A percentile compares a stretch with the other conserved stretches of the same genome.
Evolutionary conservation across 53 echinoderm and acorn worm genomes (phyloP).

Genomic region (Arbacia lixula): DNA sequence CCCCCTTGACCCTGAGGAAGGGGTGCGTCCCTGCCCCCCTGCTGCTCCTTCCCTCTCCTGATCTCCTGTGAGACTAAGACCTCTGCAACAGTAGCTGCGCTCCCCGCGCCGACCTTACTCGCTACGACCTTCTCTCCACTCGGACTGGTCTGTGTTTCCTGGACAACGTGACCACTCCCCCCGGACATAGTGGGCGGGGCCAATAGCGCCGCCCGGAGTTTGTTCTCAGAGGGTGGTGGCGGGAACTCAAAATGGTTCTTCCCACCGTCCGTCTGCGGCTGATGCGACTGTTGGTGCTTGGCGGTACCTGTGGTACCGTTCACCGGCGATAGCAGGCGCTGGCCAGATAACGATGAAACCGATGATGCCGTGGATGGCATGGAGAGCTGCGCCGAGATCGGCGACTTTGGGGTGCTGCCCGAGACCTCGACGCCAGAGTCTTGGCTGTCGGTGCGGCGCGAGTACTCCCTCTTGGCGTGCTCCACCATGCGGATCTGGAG

Average conservation of each 20-base stretch:
- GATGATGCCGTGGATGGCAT: conserved; percentile 61
- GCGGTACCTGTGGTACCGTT: conserved; percentile 35
- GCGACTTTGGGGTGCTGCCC: conserved; percentile 35
- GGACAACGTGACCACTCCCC: conserved; percentile 18
- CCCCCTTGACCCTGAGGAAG: neutral
- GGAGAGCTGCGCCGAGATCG: conserved; percentile 48
- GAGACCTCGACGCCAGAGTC: conserved; percentile 84
- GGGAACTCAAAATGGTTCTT: conserved; percentile 87
- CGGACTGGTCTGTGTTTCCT: conserved; percentile 83
- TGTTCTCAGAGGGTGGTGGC: conserved; percentile 81
- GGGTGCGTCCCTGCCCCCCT: neutral
- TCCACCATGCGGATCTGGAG: conserved; percentile 85
- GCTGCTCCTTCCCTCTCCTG: neutral
- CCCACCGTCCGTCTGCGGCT: conserved; percentile 59
- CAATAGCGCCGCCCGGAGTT: conserved; percentile 83
- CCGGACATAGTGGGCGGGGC: conserved; percentile 60
- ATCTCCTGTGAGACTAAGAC: neutral
- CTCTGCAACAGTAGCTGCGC: neutral
- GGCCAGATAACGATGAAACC: conserved; percentile 39
- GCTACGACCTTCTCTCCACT: conserved; percentile 28
- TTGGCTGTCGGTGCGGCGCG: conserved; percentile 77
- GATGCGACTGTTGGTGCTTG: conserved; percentile 1
- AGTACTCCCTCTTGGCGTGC: conserved; percentile 60
- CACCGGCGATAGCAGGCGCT: conserved; percentile 67
- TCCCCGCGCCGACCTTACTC: neutral